These are phyloP conservation scores for Hyles vespertilio DNA, from an alignment of 1,140 invertebrate species.

Conservation along the genomic window DNA sequence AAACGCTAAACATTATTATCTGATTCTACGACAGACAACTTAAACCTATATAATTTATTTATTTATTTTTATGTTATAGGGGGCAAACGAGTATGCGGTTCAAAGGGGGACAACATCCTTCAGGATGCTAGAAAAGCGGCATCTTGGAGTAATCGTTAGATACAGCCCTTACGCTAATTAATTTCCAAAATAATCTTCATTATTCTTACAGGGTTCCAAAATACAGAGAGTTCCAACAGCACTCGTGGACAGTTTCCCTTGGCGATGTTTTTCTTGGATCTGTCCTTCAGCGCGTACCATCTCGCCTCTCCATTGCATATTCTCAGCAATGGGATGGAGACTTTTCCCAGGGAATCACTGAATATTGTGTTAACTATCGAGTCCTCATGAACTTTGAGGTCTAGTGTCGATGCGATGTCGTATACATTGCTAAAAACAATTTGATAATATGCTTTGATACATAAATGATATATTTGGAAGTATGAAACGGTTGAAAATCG, in stretches of 20 bases:
- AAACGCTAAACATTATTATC: too few relatives aligned
- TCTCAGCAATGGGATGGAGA: slow-evolving; percentile 55
- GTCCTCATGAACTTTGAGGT: slow-evolving; percentile 85
- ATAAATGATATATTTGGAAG: too few relatives aligned
- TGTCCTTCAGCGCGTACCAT: slow-evolving; percentile 59
- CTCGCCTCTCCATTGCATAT: slow-evolving; percentile 40
- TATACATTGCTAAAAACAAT: slow-evolving; percentile 87
- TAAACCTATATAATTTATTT: too few relatives aligned
- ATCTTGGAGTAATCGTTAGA: too few relatives aligned
- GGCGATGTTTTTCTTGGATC: slow-evolving; percentile 39
- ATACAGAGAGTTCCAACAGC: slow-evolving; percentile 50
- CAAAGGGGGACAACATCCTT: too few relatives aligned
- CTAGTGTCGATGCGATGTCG: slow-evolving; percentile 96
- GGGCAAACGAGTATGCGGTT: too few relatives aligned
- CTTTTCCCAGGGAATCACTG: slow-evolving; percentile 84
- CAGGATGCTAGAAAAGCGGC: too few relatives aligned
- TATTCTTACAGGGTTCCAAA: slow-evolving; percentile 63
- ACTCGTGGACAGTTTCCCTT: slow-evolving; percentile 72
- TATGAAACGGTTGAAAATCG: too few relatives aligned
- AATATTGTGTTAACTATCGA: slow-evolving; percentile 54
- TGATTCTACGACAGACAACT: too few relatives aligned
- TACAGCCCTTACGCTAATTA: too few relatives aligned
- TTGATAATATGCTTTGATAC: slow-evolving; percentile 7
- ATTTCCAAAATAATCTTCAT: background rate
- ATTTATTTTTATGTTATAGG: too few relatives aligned